These are phyloP conservation scores for Trissolcus japonicus DNA, from an alignment of 2,888 invertebrate species.

Conservation along the genomic window DNA sequence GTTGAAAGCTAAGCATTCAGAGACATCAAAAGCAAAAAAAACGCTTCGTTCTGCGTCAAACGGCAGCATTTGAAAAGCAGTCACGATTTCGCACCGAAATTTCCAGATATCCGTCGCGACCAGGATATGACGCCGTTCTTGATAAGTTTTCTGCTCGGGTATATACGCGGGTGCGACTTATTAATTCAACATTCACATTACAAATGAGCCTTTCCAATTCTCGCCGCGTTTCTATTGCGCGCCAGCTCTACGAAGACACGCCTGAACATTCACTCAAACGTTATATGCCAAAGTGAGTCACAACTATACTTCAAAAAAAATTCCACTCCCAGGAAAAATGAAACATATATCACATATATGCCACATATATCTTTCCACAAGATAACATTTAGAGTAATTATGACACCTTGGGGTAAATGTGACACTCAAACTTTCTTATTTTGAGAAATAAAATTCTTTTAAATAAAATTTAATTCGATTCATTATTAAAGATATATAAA, in stretches of 20 bases:
- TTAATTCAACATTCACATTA: slow-evolving; percentile 21
- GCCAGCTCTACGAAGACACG: slow-evolving; percentile 11
- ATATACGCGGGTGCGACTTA: slow-evolving; percentile 10
- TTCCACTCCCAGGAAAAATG: no score
- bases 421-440: no score
- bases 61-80: not conserved
- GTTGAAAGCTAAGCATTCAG: no score
- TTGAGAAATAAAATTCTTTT: no score
- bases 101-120: slow-evolving; percentile 10
- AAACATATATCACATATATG: no score
- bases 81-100: slow-evolving; percentile 26
- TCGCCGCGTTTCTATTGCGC: slow-evolving; percentile 29
- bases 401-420: no score
- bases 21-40: not conserved
- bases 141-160: slow-evolving; percentile 25
- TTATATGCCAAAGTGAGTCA: slow-evolving; percentile 13
- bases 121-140: slow-evolving; percentile 12
- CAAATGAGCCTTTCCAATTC: slow-evolving; percentile 36
- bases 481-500: no score
- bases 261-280: slow-evolving; percentile 10
- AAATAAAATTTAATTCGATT: no score
- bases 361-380: no score
- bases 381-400: no score
- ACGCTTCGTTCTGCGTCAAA: not conserved
- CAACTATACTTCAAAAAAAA: not conserved